Percentiles rank a stretch among this genome's conserved stretches.
phyloP scores from a whole-genome alignment of 2,797 vertebrate genomes.

The Enteromius thamalakanensis region DNA sequence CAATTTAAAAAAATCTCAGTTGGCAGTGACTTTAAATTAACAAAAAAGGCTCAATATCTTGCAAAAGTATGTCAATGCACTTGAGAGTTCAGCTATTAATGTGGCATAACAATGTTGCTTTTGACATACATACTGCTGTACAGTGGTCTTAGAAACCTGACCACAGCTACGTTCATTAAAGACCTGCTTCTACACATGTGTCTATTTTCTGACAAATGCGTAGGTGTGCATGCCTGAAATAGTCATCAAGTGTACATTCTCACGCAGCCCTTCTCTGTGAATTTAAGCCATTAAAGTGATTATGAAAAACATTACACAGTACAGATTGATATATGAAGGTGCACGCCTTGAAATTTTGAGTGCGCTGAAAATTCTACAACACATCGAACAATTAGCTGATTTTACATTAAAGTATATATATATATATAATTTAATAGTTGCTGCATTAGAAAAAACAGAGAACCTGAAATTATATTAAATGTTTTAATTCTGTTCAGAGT shows the following conservation, averaged over 20 bases:
- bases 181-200: conserved; percentile 1
- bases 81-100: neutral
- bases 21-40: neutral
- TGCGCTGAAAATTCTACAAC: neutral
- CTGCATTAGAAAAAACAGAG: neutral
- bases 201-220: conserved; percentile 28
- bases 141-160: conserved; percentile 45
- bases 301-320: neutral
- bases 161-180: conserved; percentile 40
- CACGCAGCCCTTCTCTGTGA: neutral
- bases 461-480: neutral
- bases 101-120: neutral
- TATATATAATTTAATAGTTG: no score
- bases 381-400: no score
- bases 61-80: neutral
- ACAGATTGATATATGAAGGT: neutral
- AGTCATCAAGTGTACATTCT: conserved; percentile 15
- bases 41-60: neutral
- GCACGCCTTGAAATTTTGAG: neutral
- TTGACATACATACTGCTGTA: conserved; percentile 22
- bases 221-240: conserved; percentile 48
- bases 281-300: neutral
- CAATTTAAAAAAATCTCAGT: neutral
- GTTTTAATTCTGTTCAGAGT: neutral
- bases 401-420: no score